These are phyloP conservation scores for Saguinus imperator DNA, from an alignment of 2,113 vertebrate species.

Conservation along the genomic window DNA sequence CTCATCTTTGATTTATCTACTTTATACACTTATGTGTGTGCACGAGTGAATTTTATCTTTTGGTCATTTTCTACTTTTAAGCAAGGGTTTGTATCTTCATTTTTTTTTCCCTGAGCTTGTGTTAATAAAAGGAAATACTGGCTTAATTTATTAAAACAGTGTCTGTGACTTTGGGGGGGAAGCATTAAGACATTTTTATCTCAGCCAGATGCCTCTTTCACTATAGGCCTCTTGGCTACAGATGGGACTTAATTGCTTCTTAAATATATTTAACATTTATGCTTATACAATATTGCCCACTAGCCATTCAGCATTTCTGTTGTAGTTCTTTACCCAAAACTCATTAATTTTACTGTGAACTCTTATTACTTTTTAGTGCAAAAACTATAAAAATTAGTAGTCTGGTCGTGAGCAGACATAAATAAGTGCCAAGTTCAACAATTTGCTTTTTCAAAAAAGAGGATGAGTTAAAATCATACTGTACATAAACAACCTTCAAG, in stretches of 20 bases:
- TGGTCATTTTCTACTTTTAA: not conserved
- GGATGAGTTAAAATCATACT: slow-evolving; percentile 52
- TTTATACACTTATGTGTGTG: not conserved
- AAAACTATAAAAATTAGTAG: not conserved
- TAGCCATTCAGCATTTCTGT: slow-evolving; percentile 16
- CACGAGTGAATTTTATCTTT: not conserved
- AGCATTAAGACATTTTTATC: slow-evolving; percentile 24
- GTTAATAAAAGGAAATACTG: slow-evolving; percentile 43
- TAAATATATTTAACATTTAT: slow-evolving; percentile 2
- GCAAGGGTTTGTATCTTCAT: not conserved
- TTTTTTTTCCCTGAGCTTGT: slow-evolving; percentile 2
- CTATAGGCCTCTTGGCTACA: not conserved
- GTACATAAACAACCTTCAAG: slow-evolving; percentile 33
- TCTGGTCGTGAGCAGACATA: not conserved
- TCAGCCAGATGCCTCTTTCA: not conserved
- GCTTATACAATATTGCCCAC: not conserved
- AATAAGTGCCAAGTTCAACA: slow-evolving; percentile 20
- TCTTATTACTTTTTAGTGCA: slow-evolving; percentile 41
- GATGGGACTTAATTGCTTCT: not conserved
- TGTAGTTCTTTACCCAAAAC: not conserved
- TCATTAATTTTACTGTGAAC: slow-evolving; percentile 2
- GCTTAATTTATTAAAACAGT: slow-evolving; percentile 43
- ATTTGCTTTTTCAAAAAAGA: slow-evolving; percentile 18
- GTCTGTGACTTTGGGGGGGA: not conserved
- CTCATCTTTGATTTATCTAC: not conserved